A percentile compares a stretch with the other conserved stretches of the same genome.
phyloP scores from a whole-genome alignment of 2,113 vertebrate genomes.

The Apeltes quadracus region DNA sequence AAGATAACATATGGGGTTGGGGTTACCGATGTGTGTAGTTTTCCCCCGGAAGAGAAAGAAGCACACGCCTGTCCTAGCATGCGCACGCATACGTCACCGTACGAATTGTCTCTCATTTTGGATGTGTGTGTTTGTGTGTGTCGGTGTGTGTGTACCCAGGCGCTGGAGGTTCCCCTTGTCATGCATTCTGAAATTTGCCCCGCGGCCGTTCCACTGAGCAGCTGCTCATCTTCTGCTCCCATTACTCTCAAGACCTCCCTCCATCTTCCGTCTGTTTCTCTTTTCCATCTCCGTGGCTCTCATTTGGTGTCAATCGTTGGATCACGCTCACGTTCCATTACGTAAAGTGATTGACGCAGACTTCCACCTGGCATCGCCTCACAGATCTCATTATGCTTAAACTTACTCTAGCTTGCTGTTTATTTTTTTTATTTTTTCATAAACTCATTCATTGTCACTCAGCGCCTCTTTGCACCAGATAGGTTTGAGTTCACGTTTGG shows the following conservation, averaged over 20 bases:
- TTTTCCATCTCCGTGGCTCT: constrained; percentile 33
- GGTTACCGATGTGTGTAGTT: neutral
- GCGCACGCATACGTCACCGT: constrained; percentile 4
- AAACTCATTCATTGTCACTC: neutral
- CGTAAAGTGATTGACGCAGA: constrained; percentile 18
- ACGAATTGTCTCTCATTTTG: constrained; percentile 20
- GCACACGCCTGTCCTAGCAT: constrained; percentile 11
- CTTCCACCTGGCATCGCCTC: constrained; percentile 16
- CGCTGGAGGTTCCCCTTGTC: constrained; percentile 67
- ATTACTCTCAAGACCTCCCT: constrained; percentile 57
- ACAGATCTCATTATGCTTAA: too few species aligned
- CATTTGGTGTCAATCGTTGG: constrained; percentile 22
- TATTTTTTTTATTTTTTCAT: too few species aligned
- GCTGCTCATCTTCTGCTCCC: constrained; percentile 74
- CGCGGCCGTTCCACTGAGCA: constrained; percentile 66
- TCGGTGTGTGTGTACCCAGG: constrained; percentile 18
- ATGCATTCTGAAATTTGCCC: constrained; percentile 70
- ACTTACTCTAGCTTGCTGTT: too few species aligned
- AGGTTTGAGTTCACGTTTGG: neutral
- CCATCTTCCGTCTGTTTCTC: constrained; percentile 40
- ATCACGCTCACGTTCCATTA: constrained; percentile 12
- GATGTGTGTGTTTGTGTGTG: constrained; percentile 7
- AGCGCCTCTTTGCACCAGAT: neutral
- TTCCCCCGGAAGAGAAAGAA: neutral
- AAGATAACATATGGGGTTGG: too few species aligned